Evolutionary conservation across 2,888 invertebrate genomes (phyloP).

Genomic region (Deilephila elpenor): DNA sequence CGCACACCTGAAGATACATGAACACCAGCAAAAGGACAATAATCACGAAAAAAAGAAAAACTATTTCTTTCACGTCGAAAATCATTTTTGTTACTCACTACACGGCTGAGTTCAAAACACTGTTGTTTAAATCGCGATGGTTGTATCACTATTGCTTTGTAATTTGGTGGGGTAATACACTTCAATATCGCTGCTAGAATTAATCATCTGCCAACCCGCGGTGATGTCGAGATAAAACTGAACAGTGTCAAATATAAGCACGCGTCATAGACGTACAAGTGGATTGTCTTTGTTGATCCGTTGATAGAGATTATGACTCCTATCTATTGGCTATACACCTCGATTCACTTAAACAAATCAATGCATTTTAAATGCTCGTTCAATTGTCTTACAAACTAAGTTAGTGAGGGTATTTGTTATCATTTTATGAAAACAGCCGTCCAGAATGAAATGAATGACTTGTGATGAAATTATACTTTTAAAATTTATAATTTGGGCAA

Average conservation of each 20-base stretch:
- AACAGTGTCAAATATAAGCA: background rate
- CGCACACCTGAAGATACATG: conserved; percentile 70
- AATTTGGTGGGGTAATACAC: background rate
- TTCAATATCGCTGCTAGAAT: conserved; percentile 10
- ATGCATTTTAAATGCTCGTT: no score
- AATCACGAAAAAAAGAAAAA: conserved; percentile 60
- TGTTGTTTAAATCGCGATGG: background rate
- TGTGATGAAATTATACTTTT: no score
- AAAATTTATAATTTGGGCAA: no score
- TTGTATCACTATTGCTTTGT: background rate
- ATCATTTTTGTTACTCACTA: conserved; percentile 55
- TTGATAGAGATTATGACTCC: background rate
- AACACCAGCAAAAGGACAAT: conserved; percentile 59
- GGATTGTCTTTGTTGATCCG: background rate
- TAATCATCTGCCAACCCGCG: conserved; percentile 17
- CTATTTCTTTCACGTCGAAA: conserved; percentile 60
- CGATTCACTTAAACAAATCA: no score
- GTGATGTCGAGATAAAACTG: conserved; percentile 3
- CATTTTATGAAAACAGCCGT: no score
- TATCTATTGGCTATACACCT: background rate
- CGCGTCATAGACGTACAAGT: background rate
- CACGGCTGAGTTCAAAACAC: background rate
- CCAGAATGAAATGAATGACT: no score
- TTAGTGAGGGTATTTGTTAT: no score
- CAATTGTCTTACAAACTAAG: no score